phyloP scores from a whole-genome alignment of 1,140 invertebrate genomes.

The Trigoniulus corallinus region DNA sequence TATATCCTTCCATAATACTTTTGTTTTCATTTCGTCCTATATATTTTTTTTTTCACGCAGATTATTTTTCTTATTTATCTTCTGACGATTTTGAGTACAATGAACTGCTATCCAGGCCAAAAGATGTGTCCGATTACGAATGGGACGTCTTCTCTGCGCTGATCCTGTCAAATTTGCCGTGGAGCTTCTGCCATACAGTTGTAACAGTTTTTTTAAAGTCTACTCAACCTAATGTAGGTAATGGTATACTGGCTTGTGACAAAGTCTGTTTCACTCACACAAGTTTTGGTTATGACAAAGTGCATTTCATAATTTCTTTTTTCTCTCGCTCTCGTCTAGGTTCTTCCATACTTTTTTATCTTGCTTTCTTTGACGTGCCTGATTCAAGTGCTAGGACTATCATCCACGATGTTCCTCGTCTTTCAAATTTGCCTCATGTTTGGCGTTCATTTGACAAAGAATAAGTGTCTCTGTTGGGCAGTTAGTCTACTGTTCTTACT shows the following conservation, averaged over 20 bases:
- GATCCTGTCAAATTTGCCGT: conserved; percentile 24
- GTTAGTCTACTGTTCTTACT: conserved; percentile 22
- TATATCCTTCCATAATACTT: no score
- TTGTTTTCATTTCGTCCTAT: no score
- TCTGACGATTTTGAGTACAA: no score
- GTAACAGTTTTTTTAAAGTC: neutral
- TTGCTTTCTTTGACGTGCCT: conserved; percentile 19
- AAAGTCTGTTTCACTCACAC: no score
- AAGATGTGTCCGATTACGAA: conserved; percentile 34
- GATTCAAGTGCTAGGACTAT: conserved; percentile 18
- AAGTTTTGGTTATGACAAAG: no score
- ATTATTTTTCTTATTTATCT: no score
- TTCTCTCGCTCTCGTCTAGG: conserved; percentile 8
- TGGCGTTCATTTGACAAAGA: conserved; percentile 20
- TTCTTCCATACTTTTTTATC: conserved; percentile 21
- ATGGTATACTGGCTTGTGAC: no score
- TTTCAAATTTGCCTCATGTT: conserved; percentile 24
- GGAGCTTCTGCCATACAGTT: conserved; percentile 23
- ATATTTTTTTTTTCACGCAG: no score
- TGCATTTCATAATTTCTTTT: no score
- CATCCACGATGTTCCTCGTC: conserved; percentile 21
- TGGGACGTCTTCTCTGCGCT: conserved; percentile 32
- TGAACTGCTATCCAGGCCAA: neutral
- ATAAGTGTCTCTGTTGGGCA: conserved; percentile 22
- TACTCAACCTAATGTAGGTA: neutral